phyloP scores from a whole-genome alignment of 2,797 vertebrate species.

The Decapterus maruadsi region DNA sequence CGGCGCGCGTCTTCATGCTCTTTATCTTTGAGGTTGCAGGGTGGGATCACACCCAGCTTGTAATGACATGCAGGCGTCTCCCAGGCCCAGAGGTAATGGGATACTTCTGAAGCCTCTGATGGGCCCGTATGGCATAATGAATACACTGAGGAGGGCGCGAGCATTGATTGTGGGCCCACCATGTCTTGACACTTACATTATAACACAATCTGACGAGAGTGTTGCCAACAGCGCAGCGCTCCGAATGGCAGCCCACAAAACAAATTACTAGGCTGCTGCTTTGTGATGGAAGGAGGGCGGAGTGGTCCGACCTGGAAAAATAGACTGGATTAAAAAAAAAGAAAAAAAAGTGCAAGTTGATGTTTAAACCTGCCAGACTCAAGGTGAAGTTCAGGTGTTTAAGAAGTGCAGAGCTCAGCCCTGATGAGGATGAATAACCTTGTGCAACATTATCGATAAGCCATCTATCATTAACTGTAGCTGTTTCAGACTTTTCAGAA shows the following conservation, averaged over 20 bases:
- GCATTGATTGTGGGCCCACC: conserved; percentile 33
- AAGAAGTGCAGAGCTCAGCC: conserved; percentile 15
- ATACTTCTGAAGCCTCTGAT: conserved; percentile 48
- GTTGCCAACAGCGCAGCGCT: conserved; percentile 18
- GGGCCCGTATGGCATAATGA: conserved; percentile 33
- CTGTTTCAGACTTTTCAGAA: conserved; percentile 22
- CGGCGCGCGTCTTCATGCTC: conserved; percentile 11
- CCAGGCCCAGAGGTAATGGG: conserved; percentile 36
- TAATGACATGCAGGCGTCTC: conserved; percentile 48
- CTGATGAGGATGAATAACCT: conserved; percentile 33
- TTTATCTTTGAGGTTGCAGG: conserved; percentile 44
- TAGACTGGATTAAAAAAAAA: conserved; percentile 46
- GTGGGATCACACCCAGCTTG: conserved; percentile 57
- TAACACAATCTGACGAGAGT: conserved; percentile 36
- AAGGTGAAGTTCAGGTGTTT: conserved; percentile 3
- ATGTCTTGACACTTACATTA: conserved; percentile 48
- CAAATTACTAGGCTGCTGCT: conserved; percentile 51
- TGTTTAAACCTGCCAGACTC: conserved; percentile 39
- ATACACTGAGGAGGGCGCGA: conserved; percentile 19
- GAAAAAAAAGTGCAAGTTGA: conserved; percentile 43
- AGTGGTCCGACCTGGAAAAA: conserved; percentile 59
- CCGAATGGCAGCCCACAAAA: conserved; percentile 57
- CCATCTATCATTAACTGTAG: conserved; percentile 40
- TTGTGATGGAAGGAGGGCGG: conserved; percentile 58
- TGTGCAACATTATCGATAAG: conserved; percentile 47